phyloP scores from a whole-genome alignment of 2,888 invertebrate genomes.

The Meghimatium bilineatum region DNA sequence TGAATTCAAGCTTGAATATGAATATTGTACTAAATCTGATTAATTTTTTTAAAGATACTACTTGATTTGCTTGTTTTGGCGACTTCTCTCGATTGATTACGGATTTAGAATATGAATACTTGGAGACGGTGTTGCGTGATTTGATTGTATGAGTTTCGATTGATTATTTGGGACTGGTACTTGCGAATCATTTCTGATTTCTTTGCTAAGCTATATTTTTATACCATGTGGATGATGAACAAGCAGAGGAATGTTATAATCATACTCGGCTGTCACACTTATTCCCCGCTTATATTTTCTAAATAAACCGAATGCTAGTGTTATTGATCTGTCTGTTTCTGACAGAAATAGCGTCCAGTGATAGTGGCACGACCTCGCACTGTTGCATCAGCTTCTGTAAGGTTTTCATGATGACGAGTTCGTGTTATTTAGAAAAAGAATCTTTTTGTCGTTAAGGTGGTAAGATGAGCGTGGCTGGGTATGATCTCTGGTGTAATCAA shows the following conservation, averaged over 20 bases:
- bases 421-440: neutral
- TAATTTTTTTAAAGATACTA: too few species aligned
- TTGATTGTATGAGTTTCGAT: too few species aligned
- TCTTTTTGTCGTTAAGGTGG: slow-evolving; percentile 1
- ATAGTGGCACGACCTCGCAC: neutral
- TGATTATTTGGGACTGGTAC: too few species aligned
- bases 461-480: neutral
- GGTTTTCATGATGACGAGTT: neutral
- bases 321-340: slow-evolving; percentile 5
- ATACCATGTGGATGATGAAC: too few species aligned
- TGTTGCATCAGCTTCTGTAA: neutral
- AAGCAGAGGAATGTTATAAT: neutral
- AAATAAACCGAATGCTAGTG: neutral
- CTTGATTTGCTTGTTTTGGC: too few species aligned
- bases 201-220: too few species aligned
- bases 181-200: too few species aligned
- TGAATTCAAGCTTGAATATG: too few species aligned
- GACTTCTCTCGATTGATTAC: too few species aligned
- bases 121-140: too few species aligned
- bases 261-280: neutral
- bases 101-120: too few species aligned
- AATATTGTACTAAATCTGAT: too few species aligned
- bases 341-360: neutral
- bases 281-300: neutral
- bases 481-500: neutral